Evolutionary conservation across 2,888 invertebrate genomes (phyloP), one percentile per base, ranked within the genome.

Genomic region (Euspilapteryx auroguttella): DNA sequence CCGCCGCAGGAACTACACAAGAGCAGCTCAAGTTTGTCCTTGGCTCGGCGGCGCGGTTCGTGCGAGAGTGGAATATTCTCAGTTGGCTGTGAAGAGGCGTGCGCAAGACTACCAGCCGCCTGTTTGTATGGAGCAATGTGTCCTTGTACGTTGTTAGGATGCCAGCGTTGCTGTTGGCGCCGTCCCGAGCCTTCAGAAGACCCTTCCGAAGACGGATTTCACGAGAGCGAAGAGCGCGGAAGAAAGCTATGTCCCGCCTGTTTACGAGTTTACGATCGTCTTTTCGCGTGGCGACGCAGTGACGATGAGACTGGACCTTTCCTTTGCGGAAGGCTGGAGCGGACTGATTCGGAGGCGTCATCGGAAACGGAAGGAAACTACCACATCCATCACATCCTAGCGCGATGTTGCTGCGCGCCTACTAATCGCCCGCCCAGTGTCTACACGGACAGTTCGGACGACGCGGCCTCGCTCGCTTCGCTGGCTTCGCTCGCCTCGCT

Each of bases 1-100:
- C 29, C 32, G 44, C 27, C 27, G 44, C 32, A 28, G 37, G 22
- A 30, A 12, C 39, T 39, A 5, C 48, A 38, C 32, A 40, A 45
- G 31, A 39, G 49, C 34, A 42, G 41, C 32, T 46, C 45, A 25
- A 44, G 41, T 36, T 40, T 41, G 27, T 41, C 41, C 29, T 32
- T 43, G 21, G 31, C 45, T 44, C 61, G 85, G n/a, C 69, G 91
- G 11, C 80, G 91, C 25, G 92, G 89, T 31, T 92, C 91, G 12
- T 91, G 91, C 55, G 93, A 93, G 57, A 89, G 89, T 40, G 93
- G 93, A 12, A 92, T 93, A 54, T 93, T 90, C 78, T 90, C 90
- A 30, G 90, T 89, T 43, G 87, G 89, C 36, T 89, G 89, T 46
- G 88, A 87, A 51, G 87, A 87, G 51, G 80, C 83, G 36, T 80